Conservation (phyloP, 1,140 invertebrate species). For the Macrosteles quadrilineatus region DNA sequence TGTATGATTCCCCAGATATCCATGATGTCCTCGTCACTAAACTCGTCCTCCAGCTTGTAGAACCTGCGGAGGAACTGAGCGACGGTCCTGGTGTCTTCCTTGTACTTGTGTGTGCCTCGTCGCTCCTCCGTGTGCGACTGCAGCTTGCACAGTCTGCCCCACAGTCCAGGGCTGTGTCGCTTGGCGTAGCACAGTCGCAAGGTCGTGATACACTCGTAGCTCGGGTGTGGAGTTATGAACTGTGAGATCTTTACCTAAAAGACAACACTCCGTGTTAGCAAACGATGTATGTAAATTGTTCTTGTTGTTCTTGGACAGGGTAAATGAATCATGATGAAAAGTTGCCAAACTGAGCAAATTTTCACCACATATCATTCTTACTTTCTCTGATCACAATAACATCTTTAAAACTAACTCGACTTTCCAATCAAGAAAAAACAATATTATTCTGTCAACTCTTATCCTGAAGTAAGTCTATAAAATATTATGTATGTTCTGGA, state of each 20-base stretch:
- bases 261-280: conserved; percentile 10
- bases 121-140: conserved; percentile 63
- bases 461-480: no score
- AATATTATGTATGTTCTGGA: no score
- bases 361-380: no score
- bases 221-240: conserved; percentile 65
- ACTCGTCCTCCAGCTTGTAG: conserved; percentile 61
- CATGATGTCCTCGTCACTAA: conserved; percentile 69
- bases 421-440: no score
- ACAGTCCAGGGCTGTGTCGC: conserved; percentile 59
- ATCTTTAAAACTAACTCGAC: no score
- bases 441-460: no score
- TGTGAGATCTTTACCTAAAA: conserved; percentile 64
- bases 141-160: conserved; percentile 60
- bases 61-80: conserved; percentile 65
- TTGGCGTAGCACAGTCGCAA: conserved; percentile 68
- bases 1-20: conserved; percentile 71
- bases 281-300: no score
- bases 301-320: no score
- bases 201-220: conserved; percentile 70
- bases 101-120: conserved; percentile 57
- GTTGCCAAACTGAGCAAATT: no score
- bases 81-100: conserved; percentile 61
- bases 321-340: no score
- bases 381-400: no score